Evolutionary conservation across 2,113 vertebrate genomes (phyloP), one percentile per base, ranked within the genome.

Genomic region (Lagopus muta): DNA sequence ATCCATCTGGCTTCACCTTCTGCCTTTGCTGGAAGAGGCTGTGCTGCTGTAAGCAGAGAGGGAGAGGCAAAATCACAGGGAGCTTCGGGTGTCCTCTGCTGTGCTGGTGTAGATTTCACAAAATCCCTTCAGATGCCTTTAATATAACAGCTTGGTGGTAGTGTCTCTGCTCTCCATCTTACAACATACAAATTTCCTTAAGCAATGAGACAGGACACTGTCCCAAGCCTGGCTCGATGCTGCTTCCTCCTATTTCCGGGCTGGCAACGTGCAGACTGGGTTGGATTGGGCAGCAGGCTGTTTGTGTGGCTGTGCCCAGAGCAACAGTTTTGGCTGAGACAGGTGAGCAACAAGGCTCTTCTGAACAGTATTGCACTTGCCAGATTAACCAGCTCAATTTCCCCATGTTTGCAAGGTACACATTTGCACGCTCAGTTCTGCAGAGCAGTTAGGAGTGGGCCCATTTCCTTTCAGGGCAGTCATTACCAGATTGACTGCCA

Each of bases 251-350:
- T 0, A 0, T 48, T 28, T 62, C 47, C 65, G 34, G 6, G 24
- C 28, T 70, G 76, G n/a, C 28, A 28, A 15, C 32, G 5, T 30
- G 6, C 5, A 8, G 27, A 13, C 5, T 6, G 13, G 14, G 9
- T 15, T 21, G 38, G 20, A 4, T 4, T 1, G 4, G 71, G 16
- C 10, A 34, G 11, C 28, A 4, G 50, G n/a, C 55, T 14, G 16
- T 11, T 12, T 21, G 70, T 7, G 0, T 0, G 57, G 64, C 57
- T 21, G 20, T 20, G 28, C 32, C 42, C 0, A 0, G 12, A 5
- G 62, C 22, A 71, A 7, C 1, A 4, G 27, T 72, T 58, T 20
- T 1, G 8, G 25, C 81, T 32, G 6, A 36, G 69, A 25, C 62
- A 75, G 70, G 7, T 24, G 24, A 60, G 57, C 32, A 72, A 7